These are phyloP conservation scores for Sebastes vulpes DNA, from an alignment of 2,797 vertebrate genomes.

Conservation along the genomic window DNA sequence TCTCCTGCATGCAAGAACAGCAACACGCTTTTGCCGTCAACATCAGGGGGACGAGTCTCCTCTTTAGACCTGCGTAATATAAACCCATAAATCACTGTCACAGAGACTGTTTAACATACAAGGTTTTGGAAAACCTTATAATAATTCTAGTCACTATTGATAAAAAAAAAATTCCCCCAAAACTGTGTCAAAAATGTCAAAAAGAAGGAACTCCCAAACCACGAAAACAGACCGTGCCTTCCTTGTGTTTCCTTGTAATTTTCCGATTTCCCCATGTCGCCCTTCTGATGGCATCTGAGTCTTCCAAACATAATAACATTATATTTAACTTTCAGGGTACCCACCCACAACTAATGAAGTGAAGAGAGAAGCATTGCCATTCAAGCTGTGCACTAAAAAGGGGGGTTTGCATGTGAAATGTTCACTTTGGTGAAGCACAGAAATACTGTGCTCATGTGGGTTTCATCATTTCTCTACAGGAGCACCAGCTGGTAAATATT, in stretches of 20 bases:
- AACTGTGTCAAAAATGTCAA: neutral
- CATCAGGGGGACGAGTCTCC: neutral
- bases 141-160: neutral
- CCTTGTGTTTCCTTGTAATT: conserved; percentile 20
- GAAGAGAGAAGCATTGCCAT: neutral
- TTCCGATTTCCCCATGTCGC: neutral
- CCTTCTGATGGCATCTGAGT: neutral
- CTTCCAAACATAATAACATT: conserved; percentile 39
- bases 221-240: conserved; percentile 9
- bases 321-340: conserved; percentile 24
- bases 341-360: conserved; percentile 34
- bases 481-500: conserved; percentile 43
- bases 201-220: conserved; percentile 8
- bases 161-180: neutral
- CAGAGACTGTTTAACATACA: neutral
- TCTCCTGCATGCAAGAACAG: neutral
- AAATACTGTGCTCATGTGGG: conserved; percentile 5
- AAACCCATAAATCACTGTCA: neutral
- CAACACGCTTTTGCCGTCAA: neutral
- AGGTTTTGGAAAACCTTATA: neutral
- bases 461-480: conserved; percentile 25
- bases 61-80: neutral
- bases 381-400: neutral
- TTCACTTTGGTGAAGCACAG: neutral
- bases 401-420: conserved; percentile 8